Evolutionary conservation across 30 jellyfish, hydroid and myxozoan genomes (phyloP), one percentile per base, ranked within the genome.

Genomic region (Chrysaora quinquecirrha): DNA sequence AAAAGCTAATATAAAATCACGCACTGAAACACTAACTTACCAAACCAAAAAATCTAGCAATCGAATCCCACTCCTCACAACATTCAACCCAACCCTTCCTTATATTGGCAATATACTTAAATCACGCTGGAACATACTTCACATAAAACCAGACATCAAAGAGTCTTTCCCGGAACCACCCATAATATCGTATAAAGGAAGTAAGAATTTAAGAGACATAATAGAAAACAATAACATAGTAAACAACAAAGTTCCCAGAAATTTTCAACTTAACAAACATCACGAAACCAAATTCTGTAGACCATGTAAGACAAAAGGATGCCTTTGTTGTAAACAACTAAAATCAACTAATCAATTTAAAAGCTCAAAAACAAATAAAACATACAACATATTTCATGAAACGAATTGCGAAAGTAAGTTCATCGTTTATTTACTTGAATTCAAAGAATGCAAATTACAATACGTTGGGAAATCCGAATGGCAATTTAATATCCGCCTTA

Each of bases 61-160:
- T 23, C 82, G 66, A 3, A 16, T 70, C 22, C 82, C 82, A 1
- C 82, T 70, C 1, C 18, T 34, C 23, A 27, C 86, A 1, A 75
- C 62, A 54, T 75, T 48, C 86, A 34, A 49, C 31, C 74, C 64
- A 28, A 34, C n/a, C 74, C 86, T 75, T 64, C 72, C 72, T 24
- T 35, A 34, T 24, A 25, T 54, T 18, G 76, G 75, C 25, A 54
- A 3, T n/a, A 52, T 75, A 23, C 75, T 60, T 19, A 75, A 34
- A 10, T 6, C 30, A 75, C 63, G 54, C 46, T 70, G 82, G 82
- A n/a, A 34, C 10, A 16, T 70, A 18, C 67, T 70, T 1, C 82
- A 70, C 34, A n/a, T 70, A 34, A 66, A 66, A 23, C 61, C 78
- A 6, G 16, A 43, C 16, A 16, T 43, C 16, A 43, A 43, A 43